Conservation (phyloP, 2,888 invertebrate genomes). For the Lithophane socia region DNA sequence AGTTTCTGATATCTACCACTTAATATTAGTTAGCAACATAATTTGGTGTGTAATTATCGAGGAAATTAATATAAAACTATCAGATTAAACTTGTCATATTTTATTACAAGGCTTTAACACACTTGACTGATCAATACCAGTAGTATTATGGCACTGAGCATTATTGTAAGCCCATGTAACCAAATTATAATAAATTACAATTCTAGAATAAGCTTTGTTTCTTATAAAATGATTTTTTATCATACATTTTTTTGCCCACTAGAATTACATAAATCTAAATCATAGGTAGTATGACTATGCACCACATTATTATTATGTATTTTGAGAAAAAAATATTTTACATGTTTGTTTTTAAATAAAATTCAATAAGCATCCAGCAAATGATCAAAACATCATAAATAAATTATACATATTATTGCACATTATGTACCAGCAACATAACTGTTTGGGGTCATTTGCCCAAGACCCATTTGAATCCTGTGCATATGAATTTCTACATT, state of each 20-base stretch:
- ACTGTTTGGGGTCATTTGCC: conserved; percentile 81
- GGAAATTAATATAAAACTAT: conserved; percentile 26
- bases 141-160: conserved; percentile 63
- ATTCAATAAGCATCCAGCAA: conserved; percentile 50
- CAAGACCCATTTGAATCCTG: conserved; percentile 95
- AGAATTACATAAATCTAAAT: conserved; percentile 41
- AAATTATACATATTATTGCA: conserved; percentile 53
- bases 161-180: conserved; percentile 48
- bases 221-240: conserved; percentile 57
- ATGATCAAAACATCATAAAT: conserved; percentile 28
- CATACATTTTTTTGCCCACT: conserved; percentile 45
- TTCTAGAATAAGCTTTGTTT: conserved; percentile 43
- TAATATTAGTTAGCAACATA: not conserved
- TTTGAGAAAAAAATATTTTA: conserved; percentile 32
- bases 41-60: not conserved
- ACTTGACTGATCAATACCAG: conserved; percentile 47
- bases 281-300: conserved; percentile 54
- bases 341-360: conserved; percentile 44
- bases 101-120: conserved; percentile 57
- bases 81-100: conserved; percentile 35
- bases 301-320: conserved; percentile 25
- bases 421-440: conserved; percentile 75
- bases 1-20: not conserved
- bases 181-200: conserved; percentile 61
- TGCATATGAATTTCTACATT: conserved; percentile 98